Evolutionary conservation across 2,113 vertebrate species (phyloP).

Genomic region (Eleginops maclovinus): DNA sequence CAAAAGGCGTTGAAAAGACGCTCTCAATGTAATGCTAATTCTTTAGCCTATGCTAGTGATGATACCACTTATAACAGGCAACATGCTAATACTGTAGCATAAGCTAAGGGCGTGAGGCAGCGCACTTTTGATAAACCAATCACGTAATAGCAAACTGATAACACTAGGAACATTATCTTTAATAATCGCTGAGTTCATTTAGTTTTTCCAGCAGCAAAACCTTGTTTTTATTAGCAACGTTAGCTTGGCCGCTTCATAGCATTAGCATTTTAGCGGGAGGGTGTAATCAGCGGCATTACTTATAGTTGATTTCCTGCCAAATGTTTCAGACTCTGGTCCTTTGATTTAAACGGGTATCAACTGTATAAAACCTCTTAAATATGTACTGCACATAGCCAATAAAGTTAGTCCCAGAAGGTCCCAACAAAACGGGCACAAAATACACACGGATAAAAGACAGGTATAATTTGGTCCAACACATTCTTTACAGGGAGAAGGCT

Average conservation of each 20-base stretch:
- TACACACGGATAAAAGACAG: constrained; percentile 10
- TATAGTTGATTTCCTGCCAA: neutral
- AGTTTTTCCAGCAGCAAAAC: neutral
- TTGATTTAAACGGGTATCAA: neutral
- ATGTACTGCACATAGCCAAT: neutral
- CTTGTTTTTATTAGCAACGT: neutral
- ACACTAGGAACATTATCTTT: neutral
- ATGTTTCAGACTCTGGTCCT: neutral
- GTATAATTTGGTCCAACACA: constrained; percentile 68
- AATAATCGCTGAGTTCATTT: neutral
- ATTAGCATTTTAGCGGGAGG: neutral
- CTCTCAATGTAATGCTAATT: neutral
- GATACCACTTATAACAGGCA: neutral
- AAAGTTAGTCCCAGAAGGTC: neutral
- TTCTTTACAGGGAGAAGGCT: constrained; percentile 45
- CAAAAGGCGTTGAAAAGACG: too few species aligned
- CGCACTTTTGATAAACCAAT: neutral
- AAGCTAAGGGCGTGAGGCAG: neutral
- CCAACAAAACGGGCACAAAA: constrained; percentile 33
- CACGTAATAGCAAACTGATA: neutral
- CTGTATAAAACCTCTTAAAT: too few species aligned
- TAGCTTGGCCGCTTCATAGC: constrained; percentile 1
- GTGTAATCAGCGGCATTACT: too few species aligned
- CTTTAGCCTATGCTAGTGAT: too few species aligned
- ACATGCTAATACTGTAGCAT: constrained; percentile 2